phyloP scores from a whole-genome alignment of 2,888 invertebrate genomes.

The Euphydryas editha region DNA sequence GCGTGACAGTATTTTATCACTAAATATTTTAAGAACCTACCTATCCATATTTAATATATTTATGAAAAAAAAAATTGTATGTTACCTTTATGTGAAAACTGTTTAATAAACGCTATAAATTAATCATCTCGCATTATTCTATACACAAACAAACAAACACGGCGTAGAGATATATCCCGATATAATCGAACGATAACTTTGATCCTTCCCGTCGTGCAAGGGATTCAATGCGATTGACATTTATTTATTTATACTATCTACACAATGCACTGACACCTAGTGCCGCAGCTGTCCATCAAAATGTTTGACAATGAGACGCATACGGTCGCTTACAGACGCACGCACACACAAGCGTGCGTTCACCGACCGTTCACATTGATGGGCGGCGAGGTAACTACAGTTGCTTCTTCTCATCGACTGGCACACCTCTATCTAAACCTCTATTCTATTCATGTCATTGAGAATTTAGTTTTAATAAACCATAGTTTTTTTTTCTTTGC shows the following conservation, averaged over 20 bases:
- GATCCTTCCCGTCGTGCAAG: background rate
- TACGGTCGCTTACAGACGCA: too few relatives aligned
- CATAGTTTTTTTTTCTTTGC: conserved; percentile 64
- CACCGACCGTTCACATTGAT: conserved; percentile 44
- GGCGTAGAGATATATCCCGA: conserved; percentile 32
- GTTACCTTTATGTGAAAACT: conserved; percentile 81
- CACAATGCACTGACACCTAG: conserved; percentile 58
- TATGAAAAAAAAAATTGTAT: conserved; percentile 76
- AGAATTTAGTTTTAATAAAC: conserved; percentile 64
- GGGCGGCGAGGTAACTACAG: conserved; percentile 57
- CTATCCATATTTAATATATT: conserved; percentile 76
- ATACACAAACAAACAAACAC: conserved; percentile 56
- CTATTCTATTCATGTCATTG: conserved; percentile 65
- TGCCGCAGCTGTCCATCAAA: conserved; percentile 58
- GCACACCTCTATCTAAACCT: conserved; percentile 69
- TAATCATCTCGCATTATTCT: conserved; percentile 79
- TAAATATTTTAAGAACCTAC: conserved; percentile 72
- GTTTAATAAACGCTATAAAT: conserved; percentile 81
- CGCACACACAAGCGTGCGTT: too few relatives aligned
- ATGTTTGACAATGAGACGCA: too few relatives aligned
- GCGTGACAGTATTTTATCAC: conserved; percentile 76
- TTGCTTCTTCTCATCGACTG: conserved; percentile 69
- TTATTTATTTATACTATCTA: conserved; percentile 47
- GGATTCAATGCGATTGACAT: conserved; percentile 21
- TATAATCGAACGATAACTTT: conserved; percentile 3